These are phyloP conservation scores for Catocala nupta DNA, from an alignment of 2,888 invertebrate genomes.

Conservation along the genomic window DNA sequence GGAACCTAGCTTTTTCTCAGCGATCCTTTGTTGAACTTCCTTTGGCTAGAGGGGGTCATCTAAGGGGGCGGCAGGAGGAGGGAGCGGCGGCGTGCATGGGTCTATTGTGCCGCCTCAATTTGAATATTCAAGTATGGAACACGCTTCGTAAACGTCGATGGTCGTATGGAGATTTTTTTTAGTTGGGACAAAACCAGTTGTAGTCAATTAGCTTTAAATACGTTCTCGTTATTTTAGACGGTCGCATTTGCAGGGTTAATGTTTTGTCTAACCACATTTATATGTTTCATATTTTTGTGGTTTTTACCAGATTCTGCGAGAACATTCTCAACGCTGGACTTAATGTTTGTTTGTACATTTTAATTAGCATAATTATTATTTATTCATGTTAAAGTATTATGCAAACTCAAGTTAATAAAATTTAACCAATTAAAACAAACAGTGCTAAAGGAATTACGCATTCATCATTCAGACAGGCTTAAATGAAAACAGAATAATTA, in stretches of 20 bases:
- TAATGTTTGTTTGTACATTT: background rate
- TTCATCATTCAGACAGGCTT: conserved; percentile 21
- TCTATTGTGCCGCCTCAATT: conserved; percentile 75
- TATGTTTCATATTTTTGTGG: conserved; percentile 4
- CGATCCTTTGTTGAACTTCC: conserved; percentile 78
- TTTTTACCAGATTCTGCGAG: background rate
- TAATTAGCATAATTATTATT: background rate
- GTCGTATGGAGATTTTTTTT: conserved; percentile 46
- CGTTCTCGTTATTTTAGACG: conserved; percentile 24
- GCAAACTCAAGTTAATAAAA: background rate
- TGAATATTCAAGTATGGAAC: conserved; percentile 80
- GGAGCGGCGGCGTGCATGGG: conserved; percentile 36
- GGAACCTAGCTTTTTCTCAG: conserved; percentile 78
- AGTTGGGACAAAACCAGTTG: conserved; percentile 32
- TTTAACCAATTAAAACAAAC: conserved; percentile 6
- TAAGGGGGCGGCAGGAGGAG: conserved; percentile 39
- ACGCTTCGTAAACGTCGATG: conserved; percentile 72
- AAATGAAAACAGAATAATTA: conserved; percentile 21
- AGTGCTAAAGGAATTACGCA: conserved; percentile 5
- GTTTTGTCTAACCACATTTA: conserved; percentile 13
- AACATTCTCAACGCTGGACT: background rate
- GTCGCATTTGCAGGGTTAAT: conserved; percentile 28
- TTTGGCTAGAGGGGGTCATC: conserved; percentile 61
- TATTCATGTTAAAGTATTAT: background rate
- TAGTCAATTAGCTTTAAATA: conserved; percentile 51